A percentile compares a stretch with the other conserved stretches of the same genome.
Conservation (phyloP, 1,140 invertebrate species). For the Dolichoris vasculosae region DNA sequence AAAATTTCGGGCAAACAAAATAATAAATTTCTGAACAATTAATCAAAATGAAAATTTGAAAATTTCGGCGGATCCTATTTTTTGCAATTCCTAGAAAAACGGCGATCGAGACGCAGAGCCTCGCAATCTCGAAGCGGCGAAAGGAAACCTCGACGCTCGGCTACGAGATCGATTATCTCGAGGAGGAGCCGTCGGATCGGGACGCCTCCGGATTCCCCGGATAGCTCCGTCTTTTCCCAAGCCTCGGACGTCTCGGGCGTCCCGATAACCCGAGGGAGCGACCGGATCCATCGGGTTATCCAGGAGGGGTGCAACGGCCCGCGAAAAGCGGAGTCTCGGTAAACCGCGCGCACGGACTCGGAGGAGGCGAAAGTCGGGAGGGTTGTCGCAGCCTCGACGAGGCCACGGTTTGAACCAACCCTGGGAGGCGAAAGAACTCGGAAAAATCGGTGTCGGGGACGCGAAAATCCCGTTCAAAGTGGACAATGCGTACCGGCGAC, state of each 20-base stretch:
- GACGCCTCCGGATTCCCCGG: no score
- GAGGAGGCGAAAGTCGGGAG: not conserved
- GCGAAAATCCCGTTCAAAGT: constrained; percentile 23
- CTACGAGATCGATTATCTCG: constrained; percentile 12
- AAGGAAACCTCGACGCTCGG: constrained; percentile 67
- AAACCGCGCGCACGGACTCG: not conserved
- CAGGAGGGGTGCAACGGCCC: constrained; percentile 17
- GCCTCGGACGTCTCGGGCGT: no score
- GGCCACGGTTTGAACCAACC: constrained; percentile 22
- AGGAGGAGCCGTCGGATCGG: not conserved
- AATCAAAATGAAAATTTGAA: not conserved
- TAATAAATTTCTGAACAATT: not conserved
- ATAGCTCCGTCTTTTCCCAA: constrained; percentile 10
- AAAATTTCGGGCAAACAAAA: not conserved
- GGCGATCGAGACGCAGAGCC: constrained; percentile 19
- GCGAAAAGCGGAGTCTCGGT: constrained; percentile 26
- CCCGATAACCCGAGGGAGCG: not conserved
- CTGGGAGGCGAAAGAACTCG: not conserved
- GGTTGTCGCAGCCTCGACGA: no score
- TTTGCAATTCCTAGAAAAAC: constrained; percentile 44
- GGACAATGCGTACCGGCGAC: constrained; percentile 40
- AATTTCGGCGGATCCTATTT: constrained; percentile 8
- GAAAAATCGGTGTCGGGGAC: not conserved
- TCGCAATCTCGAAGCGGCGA: constrained; percentile 52
- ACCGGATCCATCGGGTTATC: not conserved